Percentiles rank a stretch among this genome's conserved stretches.
Evolutionary conservation across 2,888 invertebrate species (phyloP).

Genomic region (Augiades crinisus): DNA sequence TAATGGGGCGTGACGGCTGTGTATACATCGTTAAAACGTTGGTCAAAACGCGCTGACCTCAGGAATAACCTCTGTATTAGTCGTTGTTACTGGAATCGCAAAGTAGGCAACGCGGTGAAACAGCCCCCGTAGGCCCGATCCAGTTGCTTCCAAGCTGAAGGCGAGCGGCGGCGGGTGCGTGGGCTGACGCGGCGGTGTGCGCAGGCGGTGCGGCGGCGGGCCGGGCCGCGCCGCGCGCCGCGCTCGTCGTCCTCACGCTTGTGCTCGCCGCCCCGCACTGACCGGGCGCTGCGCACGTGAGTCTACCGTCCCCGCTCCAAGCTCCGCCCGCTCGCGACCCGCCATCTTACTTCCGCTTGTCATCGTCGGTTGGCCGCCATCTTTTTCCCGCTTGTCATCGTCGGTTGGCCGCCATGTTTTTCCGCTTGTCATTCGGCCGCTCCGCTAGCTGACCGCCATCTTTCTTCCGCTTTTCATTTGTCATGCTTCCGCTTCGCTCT

Average conservation of each 20-base stretch:
- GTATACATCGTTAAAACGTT: no score
- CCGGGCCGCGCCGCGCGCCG: conserved; percentile 60
- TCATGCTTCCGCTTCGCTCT: conserved; percentile 27
- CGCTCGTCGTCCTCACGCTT: conserved; percentile 65
- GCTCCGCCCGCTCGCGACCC: conserved; percentile 28
- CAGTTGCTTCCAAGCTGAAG: conserved; percentile 2
- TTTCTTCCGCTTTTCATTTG: conserved; percentile 26
- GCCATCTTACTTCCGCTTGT: conserved; percentile 27
- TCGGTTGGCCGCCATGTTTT: conserved; percentile 25
- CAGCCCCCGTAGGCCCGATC: no score
- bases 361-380: conserved; percentile 31
- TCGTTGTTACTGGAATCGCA: no score
- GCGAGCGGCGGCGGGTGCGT: conserved; percentile 28
- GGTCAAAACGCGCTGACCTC: no score
- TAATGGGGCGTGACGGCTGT: no score
- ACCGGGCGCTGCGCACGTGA: conserved; percentile 74
- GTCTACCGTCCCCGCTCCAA: conserved; percentile 45
- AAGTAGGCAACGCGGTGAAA: no score
- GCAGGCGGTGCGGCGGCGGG: conserved; percentile 72
- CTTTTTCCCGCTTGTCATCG: conserved; percentile 31
- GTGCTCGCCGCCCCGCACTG: conserved; percentile 71
- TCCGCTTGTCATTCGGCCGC: conserved; percentile 33
- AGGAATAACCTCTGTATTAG: no score
- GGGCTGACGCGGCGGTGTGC: conserved; percentile 57
- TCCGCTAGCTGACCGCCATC: conserved; percentile 29